Conservation (phyloP, 2,797 vertebrate genomes). For the Hozukius guyotensis region DNA sequence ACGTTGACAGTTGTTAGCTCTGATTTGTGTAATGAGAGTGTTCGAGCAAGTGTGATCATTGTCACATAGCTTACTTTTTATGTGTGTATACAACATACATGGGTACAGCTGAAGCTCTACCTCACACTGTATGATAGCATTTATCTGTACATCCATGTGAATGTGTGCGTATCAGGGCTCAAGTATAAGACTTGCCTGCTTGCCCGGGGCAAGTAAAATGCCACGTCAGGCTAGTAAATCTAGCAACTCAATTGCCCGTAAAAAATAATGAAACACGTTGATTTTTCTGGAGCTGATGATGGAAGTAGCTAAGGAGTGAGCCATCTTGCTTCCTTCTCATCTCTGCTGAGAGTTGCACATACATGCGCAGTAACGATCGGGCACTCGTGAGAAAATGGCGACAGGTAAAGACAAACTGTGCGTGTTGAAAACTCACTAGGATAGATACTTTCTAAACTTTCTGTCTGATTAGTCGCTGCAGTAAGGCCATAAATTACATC, state of each 20-base stretch:
- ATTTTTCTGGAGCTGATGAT: no score
- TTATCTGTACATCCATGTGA: not conserved
- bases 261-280: accelerated
- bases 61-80: constrained; percentile 9
- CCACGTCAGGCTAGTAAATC: not conserved
- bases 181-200: no score
- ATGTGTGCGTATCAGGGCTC: not conserved
- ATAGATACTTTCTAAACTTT: not conserved
- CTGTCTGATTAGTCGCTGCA: not conserved
- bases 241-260: no score
- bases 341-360: no score
- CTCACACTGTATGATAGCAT: not conserved
- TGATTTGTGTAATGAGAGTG: constrained; percentile 63
- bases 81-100: not conserved
- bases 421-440: not conserved
- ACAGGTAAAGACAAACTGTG: no score
- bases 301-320: no score
- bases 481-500: not conserved
- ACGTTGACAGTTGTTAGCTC: constrained; percentile 56
- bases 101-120: not conserved
- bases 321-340: no score
- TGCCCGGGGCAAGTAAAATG: not conserved
- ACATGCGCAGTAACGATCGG: no score
- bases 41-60: constrained; percentile 31
- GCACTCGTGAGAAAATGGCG: no score